Conservation (phyloP, 2,888 invertebrate genomes). For the Malacosoma neustria region DNA sequence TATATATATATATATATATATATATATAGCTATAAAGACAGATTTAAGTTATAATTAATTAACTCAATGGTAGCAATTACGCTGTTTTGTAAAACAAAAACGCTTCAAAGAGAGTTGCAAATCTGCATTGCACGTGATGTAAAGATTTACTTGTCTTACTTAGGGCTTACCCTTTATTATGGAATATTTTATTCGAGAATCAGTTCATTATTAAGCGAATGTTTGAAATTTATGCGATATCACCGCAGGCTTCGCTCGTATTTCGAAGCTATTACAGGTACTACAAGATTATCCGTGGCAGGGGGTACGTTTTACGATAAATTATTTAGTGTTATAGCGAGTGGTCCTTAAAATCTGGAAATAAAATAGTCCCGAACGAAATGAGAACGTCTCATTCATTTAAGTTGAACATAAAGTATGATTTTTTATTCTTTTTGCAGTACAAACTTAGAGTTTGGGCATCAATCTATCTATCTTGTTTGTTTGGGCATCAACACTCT, state of each 20-base stretch:
- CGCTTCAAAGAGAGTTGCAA: neutral
- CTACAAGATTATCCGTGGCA: conserved; percentile 45
- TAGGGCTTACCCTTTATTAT: too few species aligned
- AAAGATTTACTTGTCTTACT: too few species aligned
- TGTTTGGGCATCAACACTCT: too few species aligned
- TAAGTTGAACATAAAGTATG: too few species aligned
- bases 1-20: too few species aligned
- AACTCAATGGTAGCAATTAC: neutral
- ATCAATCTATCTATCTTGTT: too few species aligned
- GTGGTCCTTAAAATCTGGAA: conserved; percentile 45
- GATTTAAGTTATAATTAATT: neutral
- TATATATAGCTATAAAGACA: too few species aligned
- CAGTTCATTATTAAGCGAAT: neutral
- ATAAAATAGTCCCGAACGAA: conserved; percentile 57
- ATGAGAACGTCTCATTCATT: conserved; percentile 59
- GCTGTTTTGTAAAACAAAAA: neutral
- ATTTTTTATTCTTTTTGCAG: too few species aligned
- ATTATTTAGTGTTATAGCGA: conserved; percentile 48
- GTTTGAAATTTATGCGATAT: neutral
- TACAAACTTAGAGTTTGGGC: too few species aligned
- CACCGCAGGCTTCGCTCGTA: conserved; percentile 11
- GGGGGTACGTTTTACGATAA: conserved; percentile 42
- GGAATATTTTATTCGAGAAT: neutral
- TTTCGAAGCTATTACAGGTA: conserved; percentile 33
- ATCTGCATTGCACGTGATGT: neutral